Evolutionary conservation across 2,888 invertebrate species (phyloP), one percentile per base, ranked within the genome.

Genomic region (Chloromyia formosa): DNA sequence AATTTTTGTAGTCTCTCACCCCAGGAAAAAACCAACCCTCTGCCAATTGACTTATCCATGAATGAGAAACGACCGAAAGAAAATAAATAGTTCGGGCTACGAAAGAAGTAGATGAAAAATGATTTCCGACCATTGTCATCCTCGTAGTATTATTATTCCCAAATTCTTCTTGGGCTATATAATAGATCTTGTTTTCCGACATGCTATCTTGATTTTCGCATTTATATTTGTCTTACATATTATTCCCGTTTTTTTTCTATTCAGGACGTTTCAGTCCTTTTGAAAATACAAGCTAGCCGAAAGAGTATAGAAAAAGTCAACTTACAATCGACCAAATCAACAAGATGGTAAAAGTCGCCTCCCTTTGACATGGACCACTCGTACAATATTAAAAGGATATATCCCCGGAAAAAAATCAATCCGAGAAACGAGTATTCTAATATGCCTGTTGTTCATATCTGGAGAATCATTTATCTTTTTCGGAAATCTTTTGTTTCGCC

Each of bases 381-480:
- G 58, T 12, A 58, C 7, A 35, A 35, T 7, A 35, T 35, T n/a
- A 53, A 40, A 68, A 68, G 14, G 1, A n/a, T 53, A 49, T 22
- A n/a, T 22, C n/a, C 16, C 22, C 60, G 20, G 2, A 18, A 60
- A 60, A 60, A 42, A 40, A 14, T 60, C 23, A 18, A 18, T 40
- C 12, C 4, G 23, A 58, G 14, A 45, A 42, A 60, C 18, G 45
- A 42, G 58, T 20, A 42, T 20, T 71, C 4, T 71, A 56, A 68
- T 73, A 54, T 60, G 42, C 40, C 22, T 58, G 40, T 49, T 60
- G 62, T 56, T 64, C 64, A 76, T 74, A 71, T 74, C 72, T 73
- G 53, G 27, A 74, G 73, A 72, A 76, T 76, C 76, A 76, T 76
- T 76, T 76, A 76, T 76, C 76, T 76, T 76, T 74, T 74, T 74